Base-by-base conservation (phyloP, 2,797 vertebrate genomes). In the Sciaenops ocellatus region DNA sequence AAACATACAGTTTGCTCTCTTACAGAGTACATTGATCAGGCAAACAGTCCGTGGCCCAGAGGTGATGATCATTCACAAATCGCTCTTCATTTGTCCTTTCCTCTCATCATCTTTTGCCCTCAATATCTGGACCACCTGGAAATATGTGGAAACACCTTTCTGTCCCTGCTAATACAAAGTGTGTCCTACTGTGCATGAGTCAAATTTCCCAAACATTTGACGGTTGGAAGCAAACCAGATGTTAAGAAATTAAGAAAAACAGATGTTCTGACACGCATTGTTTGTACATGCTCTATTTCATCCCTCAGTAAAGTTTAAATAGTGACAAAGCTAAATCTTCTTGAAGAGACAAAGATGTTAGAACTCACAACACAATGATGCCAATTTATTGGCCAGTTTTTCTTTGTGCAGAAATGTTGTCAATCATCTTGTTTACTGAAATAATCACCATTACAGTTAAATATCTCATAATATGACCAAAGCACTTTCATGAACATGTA, bases 31-130 rank as follows among this genome's bases (percentile, higher is more conserved):
- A 86, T 84, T 44, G 88, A 93, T 88, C 75, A 65, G 67, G 76
- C 79, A 84, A 92, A 90, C 82, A 86, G 69, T 84, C 22, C 11
- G 57, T 71, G 62, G 72, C 69, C 60, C 71, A 62, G 78, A 85
- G 55, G 76, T 80, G 74, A 87, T 63, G 48, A 80, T 84, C 47
- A 16, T 63, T 78, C 24, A 34, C 55, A 69, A 50, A 55, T 44
- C 0, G 16, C 38, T 79, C 46, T 30, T 73, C 61, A 38, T 59
- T 41, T 41, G 52, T 56, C 56, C 62, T 73, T 64, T 67, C 26
- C 16, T n/a, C 52, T 70, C 38, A 28, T 17, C 38, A 60, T 69
- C 28, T 59, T 67, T 61, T 44, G 15, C 67, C 30, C 48, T 73
- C 4, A 0, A 59, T 69, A 69, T 76, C 9, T 42, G 12, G 17